Base-by-base conservation (phyloP, 2,113 vertebrate genomes). In the Odontesthes bonariensis region DNA sequence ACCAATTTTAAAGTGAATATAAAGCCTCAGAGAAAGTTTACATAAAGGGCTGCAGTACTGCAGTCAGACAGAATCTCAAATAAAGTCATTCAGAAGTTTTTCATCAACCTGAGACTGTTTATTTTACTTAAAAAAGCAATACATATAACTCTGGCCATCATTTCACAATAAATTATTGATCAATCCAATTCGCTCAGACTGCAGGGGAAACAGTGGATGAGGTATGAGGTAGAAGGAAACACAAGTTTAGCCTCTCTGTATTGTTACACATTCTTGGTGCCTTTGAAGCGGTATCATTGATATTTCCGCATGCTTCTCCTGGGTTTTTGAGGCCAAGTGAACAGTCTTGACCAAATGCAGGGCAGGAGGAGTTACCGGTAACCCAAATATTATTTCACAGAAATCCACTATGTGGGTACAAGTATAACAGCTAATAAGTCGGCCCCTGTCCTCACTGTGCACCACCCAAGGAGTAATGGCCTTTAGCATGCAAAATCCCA, bases 371-470 rank as follows among this genome's bases (percentile, higher is more conserved):
- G 81, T 86, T 71, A 84, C 81, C 23, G 47, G 49, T 72, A 90
- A 91, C 31, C 70, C 63, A 92, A 93, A 94, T 91, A 93, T 93
- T 93, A 88, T 91, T 90, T 81, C 70, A 81, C 49, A 71, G 86
- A 89, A 91, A 91, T 86, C 74, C 63, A 93, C 91, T 90, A 92
- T 85, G 77, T 72, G 86, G 87, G 84, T 84, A 91, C 62, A 84
- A 82, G 88, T 77, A 79, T 86, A 84, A 92, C 88, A 91, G 86
- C 74, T 87, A 91, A 94, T 92, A 90, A 64, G 73, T 76, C 84
- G 79, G 84, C 82, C 76, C 38, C 59, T 54, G 49, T 82, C 58
- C 83, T 78, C 6, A 65, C 54, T 86, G 86, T 63, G 59, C 67
- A 88, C 90, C 91, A 91, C 91, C 91, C 88, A 92, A 85, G 16